Evolutionary conservation across 35 echinoderm and acorn worm species (phyloP).

Genomic region (Ophiothrix spiculata): DNA sequence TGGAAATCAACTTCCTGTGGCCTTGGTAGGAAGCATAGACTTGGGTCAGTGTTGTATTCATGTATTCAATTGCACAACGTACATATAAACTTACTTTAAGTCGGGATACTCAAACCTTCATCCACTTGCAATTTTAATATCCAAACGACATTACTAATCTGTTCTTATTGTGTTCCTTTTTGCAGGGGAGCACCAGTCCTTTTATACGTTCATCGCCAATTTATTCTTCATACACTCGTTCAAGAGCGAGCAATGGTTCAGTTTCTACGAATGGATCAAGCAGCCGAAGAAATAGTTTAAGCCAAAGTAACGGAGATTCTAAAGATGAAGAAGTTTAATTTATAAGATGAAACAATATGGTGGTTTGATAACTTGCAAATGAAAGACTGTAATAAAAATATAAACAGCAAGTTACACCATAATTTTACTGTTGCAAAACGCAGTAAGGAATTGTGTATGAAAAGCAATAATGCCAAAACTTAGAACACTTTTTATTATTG

Average conservation of each 20-base stretch:
- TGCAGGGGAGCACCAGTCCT: background rate
- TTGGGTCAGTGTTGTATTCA: background rate
- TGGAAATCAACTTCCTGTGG: background rate
- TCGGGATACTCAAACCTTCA: background rate
- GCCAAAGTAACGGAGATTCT: background rate
- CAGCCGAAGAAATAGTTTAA: background rate
- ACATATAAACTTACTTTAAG: background rate
- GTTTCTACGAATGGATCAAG: background rate
- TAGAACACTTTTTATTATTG: background rate
- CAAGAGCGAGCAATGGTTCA: background rate
- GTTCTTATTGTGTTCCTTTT: background rate
- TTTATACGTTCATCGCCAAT: background rate
- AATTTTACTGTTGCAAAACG: background rate
- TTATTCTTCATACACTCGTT: background rate
- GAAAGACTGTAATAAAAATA: background rate
- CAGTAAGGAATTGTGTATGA: background rate
- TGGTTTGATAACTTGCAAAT: background rate
- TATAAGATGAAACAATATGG: background rate
- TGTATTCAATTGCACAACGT: background rate
- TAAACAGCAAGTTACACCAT: background rate
- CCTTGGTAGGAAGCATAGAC: background rate
- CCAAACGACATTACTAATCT: no score
- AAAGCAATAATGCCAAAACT: slow-evolving; percentile 2
- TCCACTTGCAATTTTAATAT: no score
- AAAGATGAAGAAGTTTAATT: background rate